Conservation (phyloP, 2,888 invertebrate genomes). For the Amiota minor region DNA sequence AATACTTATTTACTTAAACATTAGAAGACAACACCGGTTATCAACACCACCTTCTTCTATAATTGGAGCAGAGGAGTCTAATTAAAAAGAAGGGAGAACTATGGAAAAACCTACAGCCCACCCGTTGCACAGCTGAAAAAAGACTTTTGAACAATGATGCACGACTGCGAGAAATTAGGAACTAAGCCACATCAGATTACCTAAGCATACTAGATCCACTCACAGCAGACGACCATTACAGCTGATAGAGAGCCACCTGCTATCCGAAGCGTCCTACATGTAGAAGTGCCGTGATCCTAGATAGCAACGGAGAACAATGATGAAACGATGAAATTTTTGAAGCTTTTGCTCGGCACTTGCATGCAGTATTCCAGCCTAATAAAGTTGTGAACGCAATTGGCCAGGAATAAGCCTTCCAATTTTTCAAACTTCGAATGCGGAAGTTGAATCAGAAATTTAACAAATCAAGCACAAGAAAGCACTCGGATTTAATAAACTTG, state of each 20-base stretch:
- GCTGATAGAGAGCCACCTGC: background rate
- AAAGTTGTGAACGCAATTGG: background rate
- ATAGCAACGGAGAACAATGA: background rate
- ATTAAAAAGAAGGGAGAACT: slow-evolving; percentile 15
- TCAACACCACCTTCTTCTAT: background rate
- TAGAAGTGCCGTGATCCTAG: background rate
- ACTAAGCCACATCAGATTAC: background rate
- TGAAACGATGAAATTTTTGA: slow-evolving; percentile 5
- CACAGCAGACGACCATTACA: background rate
- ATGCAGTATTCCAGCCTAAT: background rate
- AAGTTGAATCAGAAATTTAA: slow-evolving; percentile 1
- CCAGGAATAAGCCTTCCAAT: background rate
- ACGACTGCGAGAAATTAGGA: background rate
- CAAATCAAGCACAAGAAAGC: background rate
- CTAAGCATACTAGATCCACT: background rate
- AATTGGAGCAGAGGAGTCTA: background rate
- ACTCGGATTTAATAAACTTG: background rate
- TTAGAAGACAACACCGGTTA: background rate
- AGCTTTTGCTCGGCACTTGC: background rate
- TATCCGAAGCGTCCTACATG: background rate
- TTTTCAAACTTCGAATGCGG: background rate
- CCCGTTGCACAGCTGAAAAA: slow-evolving; percentile 7
- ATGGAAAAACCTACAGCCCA: slow-evolving; percentile 13
- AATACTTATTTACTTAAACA: background rate
- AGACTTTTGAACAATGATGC: background rate